A percentile compares a stretch with the other conserved stretches of the same genome.
Evolutionary conservation across 2,797 vertebrate species (phyloP).

Genomic region (Varecia variegata): DNA sequence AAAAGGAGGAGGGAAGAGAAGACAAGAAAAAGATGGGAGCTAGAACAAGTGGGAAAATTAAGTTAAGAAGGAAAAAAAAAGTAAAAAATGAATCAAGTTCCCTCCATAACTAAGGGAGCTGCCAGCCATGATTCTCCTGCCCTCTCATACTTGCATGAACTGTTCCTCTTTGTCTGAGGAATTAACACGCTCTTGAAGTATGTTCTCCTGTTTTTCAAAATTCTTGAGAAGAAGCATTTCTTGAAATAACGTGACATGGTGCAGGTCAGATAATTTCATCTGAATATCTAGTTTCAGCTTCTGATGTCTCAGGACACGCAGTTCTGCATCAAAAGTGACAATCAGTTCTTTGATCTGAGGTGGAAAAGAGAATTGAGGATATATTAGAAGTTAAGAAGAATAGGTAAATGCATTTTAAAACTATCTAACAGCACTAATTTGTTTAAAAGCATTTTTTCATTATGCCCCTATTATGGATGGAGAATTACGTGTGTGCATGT

Average conservation of each 20-base stretch:
- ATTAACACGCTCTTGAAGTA: conserved; percentile 87
- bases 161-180: conserved; percentile 83
- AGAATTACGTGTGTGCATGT: neutral
- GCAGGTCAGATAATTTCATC: conserved; percentile 91
- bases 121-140: neutral
- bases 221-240: conserved; percentile 92
- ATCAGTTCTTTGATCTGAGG: conserved; percentile 88
- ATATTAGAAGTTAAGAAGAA: conserved; percentile 11
- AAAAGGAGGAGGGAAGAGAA: neutral
- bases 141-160: conserved; percentile 82
- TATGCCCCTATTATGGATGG: neutral
- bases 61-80: neutral
- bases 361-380: neutral
- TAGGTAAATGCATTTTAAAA: neutral
- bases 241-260: conserved; percentile 89
- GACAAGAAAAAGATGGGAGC: neutral
- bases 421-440: neutral
- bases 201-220: conserved; percentile 89
- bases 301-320: conserved; percentile 87
- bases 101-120: neutral
- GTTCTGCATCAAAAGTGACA: conserved; percentile 89
- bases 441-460: conserved; percentile 44
- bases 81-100: too few species aligned
- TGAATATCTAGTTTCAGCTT: conserved; percentile 88
- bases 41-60: neutral